Evolutionary conservation across 2,888 invertebrate species (phyloP), one percentile per base, ranked within the genome.

Genomic region (Brachyptera risi): DNA sequence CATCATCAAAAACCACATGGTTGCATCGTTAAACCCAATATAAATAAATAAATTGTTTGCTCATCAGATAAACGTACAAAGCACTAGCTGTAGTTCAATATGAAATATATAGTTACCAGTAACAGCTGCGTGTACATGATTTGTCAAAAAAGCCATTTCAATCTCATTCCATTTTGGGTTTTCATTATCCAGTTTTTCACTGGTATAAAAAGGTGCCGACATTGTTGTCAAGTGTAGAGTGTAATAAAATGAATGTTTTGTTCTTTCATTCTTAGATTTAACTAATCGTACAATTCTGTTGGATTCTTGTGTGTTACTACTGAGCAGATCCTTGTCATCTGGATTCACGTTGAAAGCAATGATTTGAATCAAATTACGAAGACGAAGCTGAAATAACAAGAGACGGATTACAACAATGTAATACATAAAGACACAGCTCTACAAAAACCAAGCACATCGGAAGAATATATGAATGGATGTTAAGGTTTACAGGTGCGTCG

Each of bases 81-180:
- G n/a, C n/a, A n/a, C n/a, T n/a, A n/a, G n/a, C n/a, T n/a, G n/a
- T n/a, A n/a, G n/a, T n/a, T n/a, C n/a, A n/a, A 9, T 9, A 35
- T 9, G 35, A 7, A 9, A 35, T 11, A 40, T 40, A 31, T 58
- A 49, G 38, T 57, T 66, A 72, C 71, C 71, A 63, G 65, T 68
- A 21, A 69, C 68, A 56, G 71, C 66, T 37, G 71, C 69, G 61
- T 68, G 67, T 9, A 66, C 63, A 35, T 64, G 63, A 49, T 68
- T 67, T 13, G 69, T 80, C 73, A 66, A 49, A 23, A 59, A 56
- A 24, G 38, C 31, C 15, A 65, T 60, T 49, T 88, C 86, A 62
- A 92, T 83, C 73, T 90, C 90, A 68, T 85, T 81, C 92, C 92
- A 93, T 73, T 88, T 88, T 2, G 89, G 88, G 75, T 88, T 86